Percentiles rank a stretch among this genome's conserved stretches.
phyloP scores from a whole-genome alignment of 2,113 vertebrate genomes.

The Neolamprologus kungweensis region DNA sequence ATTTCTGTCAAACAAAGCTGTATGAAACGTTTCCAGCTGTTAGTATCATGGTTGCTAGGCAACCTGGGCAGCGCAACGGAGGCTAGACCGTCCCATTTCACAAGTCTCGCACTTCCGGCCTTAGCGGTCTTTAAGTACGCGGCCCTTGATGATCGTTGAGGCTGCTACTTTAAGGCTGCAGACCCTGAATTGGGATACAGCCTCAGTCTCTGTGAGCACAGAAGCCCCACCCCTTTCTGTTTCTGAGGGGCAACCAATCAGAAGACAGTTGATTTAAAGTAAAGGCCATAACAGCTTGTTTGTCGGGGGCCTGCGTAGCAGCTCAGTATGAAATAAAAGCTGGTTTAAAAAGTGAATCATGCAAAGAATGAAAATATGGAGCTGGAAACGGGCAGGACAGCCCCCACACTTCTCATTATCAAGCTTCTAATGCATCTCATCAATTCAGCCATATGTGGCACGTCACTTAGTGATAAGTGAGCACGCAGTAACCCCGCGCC shows the following conservation, averaged over 20 bases:
- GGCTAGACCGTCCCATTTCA: no score
- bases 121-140: no score
- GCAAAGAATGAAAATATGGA: not conserved
- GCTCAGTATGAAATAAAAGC: not conserved
- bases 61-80: no score
- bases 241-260: not conserved
- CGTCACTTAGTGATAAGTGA: conserved; percentile 38
- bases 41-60: no score
- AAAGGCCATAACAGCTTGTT: not conserved
- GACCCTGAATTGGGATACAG: no score
- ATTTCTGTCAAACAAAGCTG: no score
- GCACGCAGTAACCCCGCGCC: not conserved
- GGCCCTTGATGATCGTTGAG: no score
- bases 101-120: no score
- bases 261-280: not conserved
- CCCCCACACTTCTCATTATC: not conserved
- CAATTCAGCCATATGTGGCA: conserved; percentile 9
- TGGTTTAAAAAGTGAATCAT: accelerated
- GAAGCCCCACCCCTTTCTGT: not conserved
- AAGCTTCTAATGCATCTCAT: conserved; percentile 3
- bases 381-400: accelerated
- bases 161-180: no score
- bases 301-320: accelerated
- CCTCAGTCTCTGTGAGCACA: not conserved
- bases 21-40: no score